These are phyloP conservation scores for Drosophila longiperda DNA, from an alignment of 2,888 invertebrate genomes.

Conservation along the genomic window DNA sequence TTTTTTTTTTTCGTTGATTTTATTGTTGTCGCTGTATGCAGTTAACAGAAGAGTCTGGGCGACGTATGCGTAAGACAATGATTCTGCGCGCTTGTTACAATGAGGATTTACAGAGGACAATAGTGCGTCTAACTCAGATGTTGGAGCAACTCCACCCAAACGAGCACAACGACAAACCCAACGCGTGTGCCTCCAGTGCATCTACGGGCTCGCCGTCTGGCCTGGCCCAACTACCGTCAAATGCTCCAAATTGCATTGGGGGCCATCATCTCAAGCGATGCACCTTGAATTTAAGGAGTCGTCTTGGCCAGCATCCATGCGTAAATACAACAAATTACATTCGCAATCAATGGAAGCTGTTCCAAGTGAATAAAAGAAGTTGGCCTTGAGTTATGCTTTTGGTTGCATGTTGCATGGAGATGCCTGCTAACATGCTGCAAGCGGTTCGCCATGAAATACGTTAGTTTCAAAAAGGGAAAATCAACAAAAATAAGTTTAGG, in stretches of 20 bases:
- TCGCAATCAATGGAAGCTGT: conserved; percentile 6
- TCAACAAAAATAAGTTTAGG: neutral
- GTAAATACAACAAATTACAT: conserved; percentile 34
- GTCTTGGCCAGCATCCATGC: conserved; percentile 33
- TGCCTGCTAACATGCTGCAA: conserved; percentile 39
- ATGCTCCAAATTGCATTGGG: conserved; percentile 1
- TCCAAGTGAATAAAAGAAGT: conserved; percentile 27
- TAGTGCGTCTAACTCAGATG: conserved; percentile 83
- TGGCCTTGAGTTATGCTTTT: conserved; percentile 12
- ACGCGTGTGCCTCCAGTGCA: conserved; percentile 17
- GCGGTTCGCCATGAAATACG: conserved; percentile 6
- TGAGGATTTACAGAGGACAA: conserved; percentile 85
- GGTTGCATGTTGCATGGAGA: conserved; percentile 49
- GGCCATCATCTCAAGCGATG: conserved; percentile 1
- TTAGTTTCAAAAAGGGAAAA: neutral
- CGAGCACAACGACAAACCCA: conserved; percentile 7
- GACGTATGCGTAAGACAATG: conserved; percentile 77
- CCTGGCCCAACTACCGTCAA: neutral
- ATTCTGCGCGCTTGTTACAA: conserved; percentile 85
- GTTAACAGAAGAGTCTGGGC: conserved; percentile 57
- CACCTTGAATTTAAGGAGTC: conserved; percentile 80
- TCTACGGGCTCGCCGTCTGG: neutral
- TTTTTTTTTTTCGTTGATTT: conserved; percentile 25
- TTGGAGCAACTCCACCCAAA: conserved; percentile 50
- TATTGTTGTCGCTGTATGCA: conserved; percentile 59